Evolutionary conservation across 1,140 invertebrate species (phyloP).

Genomic region (Thaumatotibia leucotreta): DNA sequence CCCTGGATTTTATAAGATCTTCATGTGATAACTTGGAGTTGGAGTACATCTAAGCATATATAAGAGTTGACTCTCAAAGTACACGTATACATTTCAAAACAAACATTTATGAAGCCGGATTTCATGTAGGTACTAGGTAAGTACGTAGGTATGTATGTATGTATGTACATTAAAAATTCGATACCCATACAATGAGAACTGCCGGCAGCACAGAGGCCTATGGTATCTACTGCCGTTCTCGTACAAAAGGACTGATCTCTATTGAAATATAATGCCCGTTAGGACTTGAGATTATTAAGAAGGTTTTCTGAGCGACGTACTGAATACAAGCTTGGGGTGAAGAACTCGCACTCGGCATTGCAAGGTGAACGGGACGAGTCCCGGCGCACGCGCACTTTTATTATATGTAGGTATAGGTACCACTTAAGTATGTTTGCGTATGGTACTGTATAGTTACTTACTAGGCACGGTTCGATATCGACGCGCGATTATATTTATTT

Average conservation of each 20-base stretch:
- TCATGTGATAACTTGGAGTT: no score
- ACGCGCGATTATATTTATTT: no score
- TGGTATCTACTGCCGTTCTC: not conserved
- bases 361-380: conserved; percentile 55
- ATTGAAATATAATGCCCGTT: not conserved
- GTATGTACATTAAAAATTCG: not conserved
- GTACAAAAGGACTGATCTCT: not conserved
- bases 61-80: no score
- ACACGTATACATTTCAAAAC: not conserved
- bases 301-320: conserved; percentile 17
- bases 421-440: not conserved
- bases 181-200: not conserved
- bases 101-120: not conserved
- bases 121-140: no score
- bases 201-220: not conserved
- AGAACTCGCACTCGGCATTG: conserved; percentile 46
- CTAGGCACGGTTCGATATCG: no score
- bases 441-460: no score
- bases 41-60: no score
- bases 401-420: no score
- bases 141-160: no score
- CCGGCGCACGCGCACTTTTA: conserved; percentile 11
- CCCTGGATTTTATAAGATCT: no score
- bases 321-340: conserved; percentile 19
- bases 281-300: not conserved